phyloP scores from a whole-genome alignment of 1,140 invertebrate species.

The Eupristina koningsbergeri region DNA sequence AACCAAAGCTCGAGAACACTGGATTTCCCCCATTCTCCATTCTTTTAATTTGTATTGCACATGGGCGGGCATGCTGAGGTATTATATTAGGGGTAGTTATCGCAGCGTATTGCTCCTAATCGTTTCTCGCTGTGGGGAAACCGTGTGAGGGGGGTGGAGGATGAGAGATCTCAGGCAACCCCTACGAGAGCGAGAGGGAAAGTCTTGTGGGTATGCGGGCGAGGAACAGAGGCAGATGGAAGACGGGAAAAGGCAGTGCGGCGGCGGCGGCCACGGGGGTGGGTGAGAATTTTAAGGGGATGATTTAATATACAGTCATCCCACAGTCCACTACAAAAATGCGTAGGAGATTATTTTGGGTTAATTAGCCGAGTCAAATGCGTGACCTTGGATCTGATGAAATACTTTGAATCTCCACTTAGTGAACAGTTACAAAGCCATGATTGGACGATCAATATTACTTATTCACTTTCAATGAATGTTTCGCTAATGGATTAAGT shows the following conservation, averaged over 20 bases:
- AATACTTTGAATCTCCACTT: no score
- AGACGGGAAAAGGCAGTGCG: slow-evolving; percentile 24
- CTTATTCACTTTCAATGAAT: no score
- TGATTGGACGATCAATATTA: no score
- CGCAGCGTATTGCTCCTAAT: slow-evolving; percentile 72
- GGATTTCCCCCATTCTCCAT: slow-evolving; percentile 44
- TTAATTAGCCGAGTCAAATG: neutral
- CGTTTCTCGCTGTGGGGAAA: slow-evolving; percentile 62
- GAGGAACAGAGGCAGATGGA: slow-evolving; percentile 41
- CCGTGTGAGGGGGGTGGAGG: no score
- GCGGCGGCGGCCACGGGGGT: neutral
- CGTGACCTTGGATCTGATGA: neutral
- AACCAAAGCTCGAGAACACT: no score
- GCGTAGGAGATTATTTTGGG: neutral
- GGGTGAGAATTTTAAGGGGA: neutral
- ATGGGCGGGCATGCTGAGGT: slow-evolving; percentile 65
- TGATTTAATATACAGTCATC: neutral
- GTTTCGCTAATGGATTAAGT: no score
- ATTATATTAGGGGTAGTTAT: slow-evolving; percentile 72
- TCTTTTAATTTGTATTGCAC: slow-evolving; percentile 70
- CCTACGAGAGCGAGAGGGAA: neutral
- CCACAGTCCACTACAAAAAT: slow-evolving; percentile 21
- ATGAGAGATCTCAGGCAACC: no score
- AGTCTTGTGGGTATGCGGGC: neutral
- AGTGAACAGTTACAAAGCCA: no score